These are phyloP conservation scores for Ianthella basta DNA, from an alignment of 37 sponge, comb jelly and placozoan species.

Conservation along the genomic window DNA sequence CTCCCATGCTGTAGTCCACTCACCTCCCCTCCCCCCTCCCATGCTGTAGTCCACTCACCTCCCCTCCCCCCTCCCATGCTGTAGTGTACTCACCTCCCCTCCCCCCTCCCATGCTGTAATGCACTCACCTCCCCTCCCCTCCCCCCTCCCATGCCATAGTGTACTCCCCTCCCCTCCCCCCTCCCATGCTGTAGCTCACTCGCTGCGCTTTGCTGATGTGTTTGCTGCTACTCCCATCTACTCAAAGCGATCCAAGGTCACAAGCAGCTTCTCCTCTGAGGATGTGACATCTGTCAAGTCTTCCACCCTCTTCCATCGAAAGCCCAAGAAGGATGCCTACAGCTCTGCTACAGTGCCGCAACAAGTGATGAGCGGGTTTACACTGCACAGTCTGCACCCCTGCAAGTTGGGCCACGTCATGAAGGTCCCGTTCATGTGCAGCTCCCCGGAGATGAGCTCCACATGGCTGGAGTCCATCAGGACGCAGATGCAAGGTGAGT, in stretches of 20 bases:
- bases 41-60: no score
- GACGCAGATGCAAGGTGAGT: slow-evolving; percentile 64
- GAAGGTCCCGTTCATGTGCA: not conserved
- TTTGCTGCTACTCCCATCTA: not conserved
- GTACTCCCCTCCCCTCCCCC: no score
- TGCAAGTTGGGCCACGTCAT: not conserved
- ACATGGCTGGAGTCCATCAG: slow-evolving; percentile 59
- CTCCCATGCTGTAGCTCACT: not conserved
- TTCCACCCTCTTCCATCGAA: not conserved
- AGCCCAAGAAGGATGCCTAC: not conserved
- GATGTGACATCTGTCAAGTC: not conserved
- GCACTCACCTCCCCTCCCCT: no score
- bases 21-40: no score
- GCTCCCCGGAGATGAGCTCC: not conserved
- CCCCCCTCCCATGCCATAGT: no score
- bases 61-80: no score
- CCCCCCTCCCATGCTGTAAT: no score
- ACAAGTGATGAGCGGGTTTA: not conserved
- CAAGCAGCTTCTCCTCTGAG: not conserved
- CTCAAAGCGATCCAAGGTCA: not conserved
- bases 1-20: no score
- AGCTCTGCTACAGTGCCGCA: not conserved
- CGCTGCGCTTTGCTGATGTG: not conserved
- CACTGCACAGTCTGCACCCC: slow-evolving; percentile 15
- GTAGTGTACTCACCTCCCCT: no score